Percentiles rank a stretch among this genome's conserved stretches.
phyloP scores from a whole-genome alignment of 2,797 vertebrate genomes.

The Gobio occitaniae region DNA sequence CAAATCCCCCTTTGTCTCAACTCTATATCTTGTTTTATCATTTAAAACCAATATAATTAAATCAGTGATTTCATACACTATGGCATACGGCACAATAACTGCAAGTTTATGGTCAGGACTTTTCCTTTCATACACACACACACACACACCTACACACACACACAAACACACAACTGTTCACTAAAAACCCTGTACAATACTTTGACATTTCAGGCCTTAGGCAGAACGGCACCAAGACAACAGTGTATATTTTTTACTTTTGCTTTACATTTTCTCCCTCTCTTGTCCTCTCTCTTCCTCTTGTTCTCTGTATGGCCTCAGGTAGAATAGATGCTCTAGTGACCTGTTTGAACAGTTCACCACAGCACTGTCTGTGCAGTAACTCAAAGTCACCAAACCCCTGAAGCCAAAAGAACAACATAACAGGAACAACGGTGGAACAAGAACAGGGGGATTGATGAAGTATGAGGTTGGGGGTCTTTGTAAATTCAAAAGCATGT shows the following conservation, averaged over 20 bases:
- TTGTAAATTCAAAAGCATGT: conserved; percentile 22
- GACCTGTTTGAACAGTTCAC: conserved; percentile 70
- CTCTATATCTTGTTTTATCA: background rate
- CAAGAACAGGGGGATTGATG: conserved; percentile 25
- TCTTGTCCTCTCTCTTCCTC: conserved; percentile 12
- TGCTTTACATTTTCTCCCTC: conserved; percentile 15
- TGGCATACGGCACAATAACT: background rate
- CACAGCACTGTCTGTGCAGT: conserved; percentile 62
- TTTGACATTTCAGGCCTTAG: conserved; percentile 40
- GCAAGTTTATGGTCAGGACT: background rate
- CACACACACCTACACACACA: background rate
- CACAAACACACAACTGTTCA: background rate
- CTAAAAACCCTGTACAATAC: background rate
- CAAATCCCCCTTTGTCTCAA: background rate
- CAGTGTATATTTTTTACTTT: conserved; percentile 35
- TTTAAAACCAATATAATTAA: background rate
- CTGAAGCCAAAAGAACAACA: conserved; percentile 46
- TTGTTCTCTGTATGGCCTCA: conserved; percentile 62
- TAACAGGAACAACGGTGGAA: conserved; percentile 26
- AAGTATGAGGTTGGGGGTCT: conserved; percentile 26
- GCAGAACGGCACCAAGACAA: conserved; percentile 31
- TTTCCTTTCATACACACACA: background rate
- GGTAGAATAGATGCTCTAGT: conserved; percentile 65
- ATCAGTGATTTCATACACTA: background rate
- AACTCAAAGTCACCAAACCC: conserved; percentile 66